Base-by-base conservation (phyloP, 2,888 invertebrate species). In the Orthosia gothica region DNA sequence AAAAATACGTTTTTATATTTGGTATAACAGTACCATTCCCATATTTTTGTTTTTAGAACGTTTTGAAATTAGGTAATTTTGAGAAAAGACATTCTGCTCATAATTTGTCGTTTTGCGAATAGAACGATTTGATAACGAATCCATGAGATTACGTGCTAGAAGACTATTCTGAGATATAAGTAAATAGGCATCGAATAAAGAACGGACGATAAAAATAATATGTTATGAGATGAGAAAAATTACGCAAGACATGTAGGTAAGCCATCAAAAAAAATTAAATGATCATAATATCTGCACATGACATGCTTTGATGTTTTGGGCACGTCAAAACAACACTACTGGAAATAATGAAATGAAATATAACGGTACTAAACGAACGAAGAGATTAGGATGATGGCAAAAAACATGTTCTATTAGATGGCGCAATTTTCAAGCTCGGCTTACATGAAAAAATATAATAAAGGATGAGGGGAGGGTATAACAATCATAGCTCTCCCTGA, bases 401-500 rank as follows among this genome's bases (percentile, higher is more conserved):
- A 79, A 72, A 71, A 59, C 59, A 55, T 76, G 68, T 76, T 61
- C 77, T 76, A 76, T 82, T 79, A 64, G 54, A 82, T 72, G 67
- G 52, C 59, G 26, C 58, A 64, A 66, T 79, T 71, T 80, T 70
- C 79, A 82, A 70, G 62, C 83, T 54, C 26, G 23, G 82, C 61
- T 57, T 62, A 77, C 82, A 75, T 77, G 76, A 76, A 82, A 82
- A 81, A 77, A 64, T 40, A 81, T 13, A 74, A 76, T 59, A 75
- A 75, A 55, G 45, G 55, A 52, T 47, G 61, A 77, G 76, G 77
- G 66, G 76, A 80, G 80, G 74, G 20, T 54, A 49, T 76, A 62
- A 82, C 77, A 78, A 81, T 78, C 77, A 82, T 78, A 62, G 77
- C 77, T 76, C 67, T 62, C 59, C 55, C 52, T 76, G 77, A 81